These are phyloP conservation scores for Calliopum simillimum DNA, from an alignment of 2,888 invertebrate genomes.

Conservation along the genomic window DNA sequence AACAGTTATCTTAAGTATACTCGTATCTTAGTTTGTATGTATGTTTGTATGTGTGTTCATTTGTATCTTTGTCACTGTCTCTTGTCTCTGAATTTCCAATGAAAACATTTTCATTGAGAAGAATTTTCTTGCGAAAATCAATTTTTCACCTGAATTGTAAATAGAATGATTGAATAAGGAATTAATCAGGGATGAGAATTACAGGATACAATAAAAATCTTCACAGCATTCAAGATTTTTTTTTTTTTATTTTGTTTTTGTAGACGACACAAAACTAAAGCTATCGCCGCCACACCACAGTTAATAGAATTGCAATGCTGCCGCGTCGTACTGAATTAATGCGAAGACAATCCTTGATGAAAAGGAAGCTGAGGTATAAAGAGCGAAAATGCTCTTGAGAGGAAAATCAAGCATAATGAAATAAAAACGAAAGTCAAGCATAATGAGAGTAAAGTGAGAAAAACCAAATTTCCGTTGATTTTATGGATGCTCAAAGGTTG, in stretches of 20 bases:
- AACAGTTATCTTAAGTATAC: neutral
- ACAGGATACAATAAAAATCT: slow-evolving; percentile 20
- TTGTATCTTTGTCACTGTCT: neutral
- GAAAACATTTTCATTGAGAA: neutral
- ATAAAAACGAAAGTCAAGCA: neutral
- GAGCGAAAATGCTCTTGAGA: neutral
- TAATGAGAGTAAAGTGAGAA: neutral
- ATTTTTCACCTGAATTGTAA: slow-evolving; percentile 8
- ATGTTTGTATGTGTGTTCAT: neutral
- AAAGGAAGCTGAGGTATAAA: neutral
- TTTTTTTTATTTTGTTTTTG: too few relatives aligned
- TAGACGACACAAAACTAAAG: too few relatives aligned
- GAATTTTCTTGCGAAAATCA: slow-evolving; percentile 5
- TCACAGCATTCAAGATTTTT: neutral
- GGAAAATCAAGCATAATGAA: neutral
- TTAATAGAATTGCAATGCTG: too few relatives aligned
- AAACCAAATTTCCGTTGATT: slow-evolving; percentile 8
- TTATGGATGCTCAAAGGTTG: neutral
- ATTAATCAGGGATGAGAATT: slow-evolving; percentile 1
- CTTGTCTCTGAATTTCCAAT: neutral
- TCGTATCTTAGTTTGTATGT: neutral
- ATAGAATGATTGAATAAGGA: neutral
- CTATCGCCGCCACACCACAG: too few relatives aligned
- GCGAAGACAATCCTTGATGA: slow-evolving; percentile 7
- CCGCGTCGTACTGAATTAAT: slow-evolving; percentile 2